Evolutionary conservation across 64 coral and sea anemone genomes (phyloP).

Genomic region (Montipora cactus): DNA sequence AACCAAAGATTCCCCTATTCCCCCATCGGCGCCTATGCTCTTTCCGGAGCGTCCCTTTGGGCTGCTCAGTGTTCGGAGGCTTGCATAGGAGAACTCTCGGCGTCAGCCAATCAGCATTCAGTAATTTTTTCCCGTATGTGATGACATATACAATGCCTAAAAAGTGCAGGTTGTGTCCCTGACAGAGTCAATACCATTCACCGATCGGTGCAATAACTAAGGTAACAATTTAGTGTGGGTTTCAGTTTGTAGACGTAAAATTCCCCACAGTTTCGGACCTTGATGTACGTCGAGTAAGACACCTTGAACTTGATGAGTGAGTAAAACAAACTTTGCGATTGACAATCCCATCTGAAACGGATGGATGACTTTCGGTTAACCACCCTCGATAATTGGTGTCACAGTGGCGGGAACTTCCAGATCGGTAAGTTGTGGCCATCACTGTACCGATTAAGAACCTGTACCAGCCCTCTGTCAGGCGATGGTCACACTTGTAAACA

Average conservation of each 20-base stretch:
- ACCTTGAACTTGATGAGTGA: neutral
- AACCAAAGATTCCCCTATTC: too few species aligned
- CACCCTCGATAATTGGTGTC: constrained; percentile 62
- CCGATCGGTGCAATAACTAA: constrained; percentile 64
- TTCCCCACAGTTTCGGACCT: constrained; percentile 81
- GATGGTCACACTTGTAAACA: too few species aligned
- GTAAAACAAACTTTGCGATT: constrained; percentile 68
- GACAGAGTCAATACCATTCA: too few species aligned
- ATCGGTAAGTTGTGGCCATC: constrained; percentile 14
- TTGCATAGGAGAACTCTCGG: too few species aligned
- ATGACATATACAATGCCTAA: too few species aligned
- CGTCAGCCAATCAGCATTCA: too few species aligned
- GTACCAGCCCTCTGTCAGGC: constrained; percentile 58
- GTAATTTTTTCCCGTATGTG: too few species aligned
- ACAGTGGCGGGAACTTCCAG: neutral
- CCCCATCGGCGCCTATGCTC: too few species aligned
- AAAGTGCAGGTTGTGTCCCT: too few species aligned
- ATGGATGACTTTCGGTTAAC: constrained; percentile 60
- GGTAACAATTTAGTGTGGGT: constrained; percentile 50
- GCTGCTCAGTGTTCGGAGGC: too few species aligned
- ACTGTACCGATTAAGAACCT: constrained; percentile 29
- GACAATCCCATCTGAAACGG: constrained; percentile 63
- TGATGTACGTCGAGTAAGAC: constrained; percentile 22
- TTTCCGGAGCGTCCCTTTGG: too few species aligned
- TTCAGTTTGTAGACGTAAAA: neutral